Percentiles rank a stretch among this genome's conserved stretches.
These are phyloP conservation scores for Sorex fumeus DNA, from an alignment of 2,113 vertebrate genomes.

Conservation along the genomic window DNA sequence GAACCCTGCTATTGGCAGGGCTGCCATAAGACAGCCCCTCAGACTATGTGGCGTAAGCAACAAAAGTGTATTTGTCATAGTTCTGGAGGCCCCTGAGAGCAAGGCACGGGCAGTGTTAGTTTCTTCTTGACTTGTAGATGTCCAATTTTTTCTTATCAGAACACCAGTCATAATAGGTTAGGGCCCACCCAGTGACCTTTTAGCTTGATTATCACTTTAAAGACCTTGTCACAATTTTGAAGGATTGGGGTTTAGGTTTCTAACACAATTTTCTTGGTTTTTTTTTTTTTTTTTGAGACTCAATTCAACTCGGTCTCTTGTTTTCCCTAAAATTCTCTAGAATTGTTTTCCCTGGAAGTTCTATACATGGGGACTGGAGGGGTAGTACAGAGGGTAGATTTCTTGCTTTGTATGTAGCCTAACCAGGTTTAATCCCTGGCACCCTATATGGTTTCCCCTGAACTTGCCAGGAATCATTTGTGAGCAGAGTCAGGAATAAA, in stretches of 20 bases:
- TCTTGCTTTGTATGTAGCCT: too few species aligned
- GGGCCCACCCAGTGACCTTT: background rate
- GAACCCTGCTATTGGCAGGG: background rate
- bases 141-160: background rate
- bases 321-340: too few species aligned
- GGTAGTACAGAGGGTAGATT: too few species aligned
- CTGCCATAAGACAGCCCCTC: background rate
- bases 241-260: background rate
- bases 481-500: too few species aligned
- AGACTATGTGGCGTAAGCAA: background rate
- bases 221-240: background rate
- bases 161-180: background rate
- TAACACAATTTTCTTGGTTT: too few species aligned
- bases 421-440: too few species aligned
- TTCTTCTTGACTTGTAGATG: background rate
- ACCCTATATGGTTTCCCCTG: too few species aligned
- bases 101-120: background rate
- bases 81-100: background rate
- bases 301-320: too few species aligned
- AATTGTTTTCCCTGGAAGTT: too few species aligned
- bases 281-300: too few species aligned
- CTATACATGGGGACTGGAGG: too few species aligned
- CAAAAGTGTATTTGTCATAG: background rate
- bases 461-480: too few species aligned
- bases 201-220: conserved; percentile 7